Conservation (phyloP, 2,888 invertebrate species). For the Pterostichus niger region DNA sequence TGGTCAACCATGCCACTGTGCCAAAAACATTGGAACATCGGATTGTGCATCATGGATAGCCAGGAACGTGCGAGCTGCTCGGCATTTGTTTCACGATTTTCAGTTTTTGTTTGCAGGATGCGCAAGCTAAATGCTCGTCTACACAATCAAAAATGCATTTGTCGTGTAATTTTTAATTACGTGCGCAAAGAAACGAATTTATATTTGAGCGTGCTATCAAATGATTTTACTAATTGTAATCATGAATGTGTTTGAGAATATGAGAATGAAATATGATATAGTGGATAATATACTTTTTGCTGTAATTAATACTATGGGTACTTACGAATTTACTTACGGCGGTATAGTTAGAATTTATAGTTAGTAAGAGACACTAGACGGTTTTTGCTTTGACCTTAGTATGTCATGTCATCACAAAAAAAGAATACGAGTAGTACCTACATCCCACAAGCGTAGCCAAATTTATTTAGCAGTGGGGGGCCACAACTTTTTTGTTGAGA, state of each 20-base stretch:
- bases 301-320: conserved; percentile 34
- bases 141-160: conserved; percentile 55
- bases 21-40: conserved; percentile 54
- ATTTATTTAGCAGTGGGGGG: no score
- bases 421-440: no score
- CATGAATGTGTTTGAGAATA: conserved; percentile 28
- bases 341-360: neutral
- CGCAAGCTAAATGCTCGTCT: neutral
- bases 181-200: conserved; percentile 16
- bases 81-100: conserved; percentile 19
- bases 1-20: conserved; percentile 48
- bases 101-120: conserved; percentile 7
- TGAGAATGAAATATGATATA: conserved; percentile 20
- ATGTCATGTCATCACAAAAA: conserved; percentile 9
- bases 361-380: neutral
- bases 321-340: conserved; percentile 44
- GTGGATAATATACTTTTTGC: conserved; percentile 11
- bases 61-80: conserved; percentile 2
- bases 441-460: no score
- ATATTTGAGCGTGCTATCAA: neutral
- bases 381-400: neutral
- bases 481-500: no score
- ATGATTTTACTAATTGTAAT: conserved; percentile 9
- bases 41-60: conserved; percentile 9
- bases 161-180: conserved; percentile 40